Evolutionary conservation across 2,888 invertebrate genomes (phyloP).

Genomic region (Hypselothyrea guttata): DNA sequence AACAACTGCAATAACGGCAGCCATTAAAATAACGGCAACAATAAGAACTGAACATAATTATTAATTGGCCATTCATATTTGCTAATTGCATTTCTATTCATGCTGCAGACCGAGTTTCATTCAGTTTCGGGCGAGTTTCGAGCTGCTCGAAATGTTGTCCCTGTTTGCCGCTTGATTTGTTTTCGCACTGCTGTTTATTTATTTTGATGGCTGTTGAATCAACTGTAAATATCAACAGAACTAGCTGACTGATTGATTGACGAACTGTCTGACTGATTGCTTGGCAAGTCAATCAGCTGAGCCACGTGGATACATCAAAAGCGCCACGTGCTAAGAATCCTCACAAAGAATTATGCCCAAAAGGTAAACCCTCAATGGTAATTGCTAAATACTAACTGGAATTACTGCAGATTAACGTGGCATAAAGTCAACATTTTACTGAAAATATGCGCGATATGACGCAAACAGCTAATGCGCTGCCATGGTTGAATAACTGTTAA

Average conservation of each 20-base stretch:
- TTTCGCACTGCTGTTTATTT: slow-evolving; percentile 53
- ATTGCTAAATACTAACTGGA: neutral
- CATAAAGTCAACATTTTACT: too few relatives aligned
- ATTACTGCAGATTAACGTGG: too few relatives aligned
- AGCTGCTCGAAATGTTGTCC: slow-evolving; percentile 12
- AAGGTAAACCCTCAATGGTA: neutral
- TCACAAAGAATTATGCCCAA: neutral
- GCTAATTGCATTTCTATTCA: slow-evolving; percentile 57
- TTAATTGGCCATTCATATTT: slow-evolving; percentile 63
- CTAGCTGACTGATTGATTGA: slow-evolving; percentile 16
- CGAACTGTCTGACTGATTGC: slow-evolving; percentile 1
- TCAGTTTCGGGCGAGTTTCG: slow-evolving; percentile 1
- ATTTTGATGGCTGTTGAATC: slow-evolving; percentile 36
- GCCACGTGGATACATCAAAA: neutral
- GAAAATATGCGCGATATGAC: too few relatives aligned
- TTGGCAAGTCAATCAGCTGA: neutral
- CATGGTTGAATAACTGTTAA: too few relatives aligned
- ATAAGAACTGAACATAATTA: slow-evolving; percentile 29
- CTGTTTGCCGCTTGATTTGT: slow-evolving; percentile 46
- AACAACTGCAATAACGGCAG: slow-evolving; percentile 3
- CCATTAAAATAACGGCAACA: slow-evolving; percentile 14
- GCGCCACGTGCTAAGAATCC: slow-evolving; percentile 8
- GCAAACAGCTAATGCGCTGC: neutral
- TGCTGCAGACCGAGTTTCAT: slow-evolving; percentile 23
- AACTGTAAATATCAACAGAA: slow-evolving; percentile 36